Evolutionary conservation across 1,140 invertebrate species (phyloP).

Genomic region (Macrobrachium nipponense): DNA sequence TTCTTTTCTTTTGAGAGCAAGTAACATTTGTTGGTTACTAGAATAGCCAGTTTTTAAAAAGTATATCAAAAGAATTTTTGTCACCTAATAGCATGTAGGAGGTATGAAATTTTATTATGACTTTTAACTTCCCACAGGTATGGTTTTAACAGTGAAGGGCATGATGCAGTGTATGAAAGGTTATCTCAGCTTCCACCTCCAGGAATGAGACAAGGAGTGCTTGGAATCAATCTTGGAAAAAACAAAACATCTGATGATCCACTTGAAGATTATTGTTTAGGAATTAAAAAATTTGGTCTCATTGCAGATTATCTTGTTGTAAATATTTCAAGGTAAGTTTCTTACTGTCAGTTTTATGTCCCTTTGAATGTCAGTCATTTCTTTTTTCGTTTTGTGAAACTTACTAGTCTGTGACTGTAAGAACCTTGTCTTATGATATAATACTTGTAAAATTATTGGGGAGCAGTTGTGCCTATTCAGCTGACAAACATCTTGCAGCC

Average conservation of each 20-base stretch:
- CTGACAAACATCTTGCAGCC: too few relatives aligned
- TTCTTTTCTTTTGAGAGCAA: too few relatives aligned
- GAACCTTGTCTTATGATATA: too few relatives aligned
- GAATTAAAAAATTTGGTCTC: constrained; percentile 80
- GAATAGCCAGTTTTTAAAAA: too few relatives aligned
- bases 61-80: too few relatives aligned
- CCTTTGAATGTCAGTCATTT: neutral
- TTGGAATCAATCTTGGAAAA: constrained; percentile 96
- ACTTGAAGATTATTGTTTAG: constrained; percentile 83
- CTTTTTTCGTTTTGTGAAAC: neutral
- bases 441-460: too few relatives aligned
- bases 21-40: too few relatives aligned
- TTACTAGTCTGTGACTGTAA: neutral
- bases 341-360: neutral
- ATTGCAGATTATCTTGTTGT: constrained; percentile 91
- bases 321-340: constrained; percentile 81
- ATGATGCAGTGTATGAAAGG: constrained; percentile 74
- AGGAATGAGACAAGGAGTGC: constrained; percentile 62
- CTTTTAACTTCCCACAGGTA: constrained; percentile 70
- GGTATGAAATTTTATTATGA: too few relatives aligned
- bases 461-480: too few relatives aligned
- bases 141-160: constrained; percentile 97
- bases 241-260: constrained; percentile 87
- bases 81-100: too few relatives aligned
- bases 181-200: constrained; percentile 68